Conservation (phyloP, 2,797 vertebrate genomes). For the Sebastes cheni region DNA sequence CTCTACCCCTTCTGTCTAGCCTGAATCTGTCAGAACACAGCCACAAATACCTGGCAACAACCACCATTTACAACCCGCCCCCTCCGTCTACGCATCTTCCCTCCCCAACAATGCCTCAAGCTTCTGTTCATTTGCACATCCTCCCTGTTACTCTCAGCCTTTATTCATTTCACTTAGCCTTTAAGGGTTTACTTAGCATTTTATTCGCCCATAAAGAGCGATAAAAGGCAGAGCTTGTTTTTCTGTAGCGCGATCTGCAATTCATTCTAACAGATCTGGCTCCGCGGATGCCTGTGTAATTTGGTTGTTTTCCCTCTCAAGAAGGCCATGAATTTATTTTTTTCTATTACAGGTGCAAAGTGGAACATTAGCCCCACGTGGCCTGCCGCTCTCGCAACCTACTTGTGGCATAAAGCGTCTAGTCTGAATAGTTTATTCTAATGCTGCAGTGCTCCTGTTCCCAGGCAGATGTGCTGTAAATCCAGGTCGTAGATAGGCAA, state of each 20-base stretch:
- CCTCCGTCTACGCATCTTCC: slow-evolving; percentile 18
- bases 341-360: slow-evolving; percentile 39
- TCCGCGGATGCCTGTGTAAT: slow-evolving; percentile 55
- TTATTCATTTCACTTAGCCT: slow-evolving; percentile 55
- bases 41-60: slow-evolving; percentile 55
- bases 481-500: slow-evolving; percentile 10
- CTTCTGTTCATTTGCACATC: slow-evolving; percentile 40
- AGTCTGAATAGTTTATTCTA: slow-evolving; percentile 30
- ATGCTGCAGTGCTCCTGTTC: slow-evolving; percentile 25
- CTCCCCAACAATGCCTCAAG: slow-evolving; percentile 31
- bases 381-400: slow-evolving; percentile 25
- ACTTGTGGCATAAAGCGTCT: slow-evolving; percentile 29
- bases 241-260: slow-evolving; percentile 43
- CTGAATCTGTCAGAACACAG: slow-evolving; percentile 76
- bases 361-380: slow-evolving; percentile 47
- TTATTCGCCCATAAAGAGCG: slow-evolving; percentile 64
- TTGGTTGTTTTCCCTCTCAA: slow-evolving; percentile 39
- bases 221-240: slow-evolving; percentile 57
- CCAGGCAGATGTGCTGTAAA: slow-evolving; percentile 50
- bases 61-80: slow-evolving; percentile 42
- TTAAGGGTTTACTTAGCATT: slow-evolving; percentile 70
- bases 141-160: slow-evolving; percentile 20
- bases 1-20: slow-evolving; percentile 65
- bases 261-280: slow-evolving; percentile 50
- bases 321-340: slow-evolving; percentile 15